Evolutionary conservation across 2,888 invertebrate genomes (phyloP), one percentile per base, ranked within the genome.

Genomic region (Nymphalis urticae): DNA sequence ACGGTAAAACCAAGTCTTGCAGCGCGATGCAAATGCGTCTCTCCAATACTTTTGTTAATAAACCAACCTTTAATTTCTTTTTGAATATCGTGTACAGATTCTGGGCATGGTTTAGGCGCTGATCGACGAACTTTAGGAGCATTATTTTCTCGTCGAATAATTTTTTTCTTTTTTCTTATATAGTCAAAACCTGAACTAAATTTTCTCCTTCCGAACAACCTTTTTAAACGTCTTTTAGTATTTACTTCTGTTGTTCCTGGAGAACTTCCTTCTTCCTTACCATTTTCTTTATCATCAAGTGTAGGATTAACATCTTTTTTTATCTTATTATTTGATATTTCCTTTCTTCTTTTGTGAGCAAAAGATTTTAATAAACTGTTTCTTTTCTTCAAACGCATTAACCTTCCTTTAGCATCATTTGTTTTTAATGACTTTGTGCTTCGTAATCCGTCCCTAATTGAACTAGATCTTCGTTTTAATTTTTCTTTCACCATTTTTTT

Each of bases 11-110:
- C 98, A 66, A 97, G 94, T 78, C 98, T 94, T 2, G 98, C 97
- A 59, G 98, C 98, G 79, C 98, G 94, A 84, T 98, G 98, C 63
- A 98, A 94, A 78, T 97, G 95, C 1, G 98, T 98, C 88, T 98
- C 98, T 9, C 98, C 98, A 48, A 98, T 95, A 63, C 98, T 97
- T 85, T 98, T 98, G 86, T 98, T 98, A 65, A 98, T 95, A 72
- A 98, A 97, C 97, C 98, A 97, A 75, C 96, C 95, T 84, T 97
- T 96, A 72, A 97, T 96, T 87, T 97, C 97, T 77, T 95, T 95
- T 74, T 96, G 95, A 65, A 97, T 96, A 84, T 97, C 97, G 77
- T 96, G 94, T 16, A 95, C 94, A 36, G 95, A 95, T 80, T 95
- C 95, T 0, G 95, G 95, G 76, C 90, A 95, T 21, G 95, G 94